Conservation (phyloP, 2,797 vertebrate species). For the Gambusia yucatana region DNA sequence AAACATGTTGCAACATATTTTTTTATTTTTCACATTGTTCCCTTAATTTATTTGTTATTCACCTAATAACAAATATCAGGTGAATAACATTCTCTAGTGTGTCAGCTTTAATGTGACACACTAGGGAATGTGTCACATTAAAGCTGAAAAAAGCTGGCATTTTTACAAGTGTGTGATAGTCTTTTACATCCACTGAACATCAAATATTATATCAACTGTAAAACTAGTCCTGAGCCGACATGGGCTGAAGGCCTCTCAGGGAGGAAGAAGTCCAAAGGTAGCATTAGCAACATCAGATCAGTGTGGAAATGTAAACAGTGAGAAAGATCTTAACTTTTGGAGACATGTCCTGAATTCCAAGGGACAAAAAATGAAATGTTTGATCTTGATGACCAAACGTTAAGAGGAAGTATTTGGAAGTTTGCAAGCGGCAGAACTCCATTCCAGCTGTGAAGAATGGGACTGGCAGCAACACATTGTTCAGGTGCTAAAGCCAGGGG, state of each 20-base stretch:
- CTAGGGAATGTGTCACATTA: too few relatives aligned
- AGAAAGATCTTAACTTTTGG: neutral
- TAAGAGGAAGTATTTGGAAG: neutral
- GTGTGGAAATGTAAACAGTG: neutral
- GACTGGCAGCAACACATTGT: neutral
- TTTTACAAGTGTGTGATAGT: too few relatives aligned
- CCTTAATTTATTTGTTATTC: too few relatives aligned
- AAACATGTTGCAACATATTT: too few relatives aligned
- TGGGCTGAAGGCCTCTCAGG: neutral
- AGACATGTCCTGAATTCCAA: neutral
- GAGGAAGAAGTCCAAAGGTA: neutral
- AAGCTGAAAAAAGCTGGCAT: too few relatives aligned
- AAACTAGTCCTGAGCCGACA: neutral
- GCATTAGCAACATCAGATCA: neutral
- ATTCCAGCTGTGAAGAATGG: neutral
- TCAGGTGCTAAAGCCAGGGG: neutral
- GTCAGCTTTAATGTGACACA: too few relatives aligned
- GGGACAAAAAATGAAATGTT: neutral
- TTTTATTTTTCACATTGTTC: too few relatives aligned
- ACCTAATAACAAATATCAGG: too few relatives aligned
- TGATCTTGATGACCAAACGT: neutral
- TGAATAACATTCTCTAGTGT: too few relatives aligned
- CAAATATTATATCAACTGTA: neutral
- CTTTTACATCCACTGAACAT: neutral
- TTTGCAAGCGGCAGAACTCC: neutral